Conservation (phyloP, 2,888 invertebrate genomes). For the Tuberolachnus salignus region DNA sequence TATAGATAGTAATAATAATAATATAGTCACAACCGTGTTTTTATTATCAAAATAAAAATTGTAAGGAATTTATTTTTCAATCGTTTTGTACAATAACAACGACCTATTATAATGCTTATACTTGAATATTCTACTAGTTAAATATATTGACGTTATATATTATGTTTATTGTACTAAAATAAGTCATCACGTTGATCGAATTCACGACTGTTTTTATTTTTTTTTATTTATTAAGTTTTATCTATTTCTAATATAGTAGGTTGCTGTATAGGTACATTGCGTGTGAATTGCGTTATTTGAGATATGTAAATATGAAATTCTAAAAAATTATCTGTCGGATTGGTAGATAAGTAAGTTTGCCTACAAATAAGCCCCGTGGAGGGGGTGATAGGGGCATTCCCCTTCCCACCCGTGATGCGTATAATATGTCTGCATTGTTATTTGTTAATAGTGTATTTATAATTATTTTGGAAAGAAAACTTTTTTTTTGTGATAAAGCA, state of each 20-base stretch:
- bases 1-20: background rate
- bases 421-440: no score
- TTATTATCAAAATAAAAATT: conserved; percentile 17
- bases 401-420: no score
- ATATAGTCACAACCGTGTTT: background rate
- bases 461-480: no score
- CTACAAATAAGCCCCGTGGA: background rate
- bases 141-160: background rate
- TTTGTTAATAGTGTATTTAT: no score
- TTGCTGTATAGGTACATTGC: no score
- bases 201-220: background rate
- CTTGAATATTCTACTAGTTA: background rate
- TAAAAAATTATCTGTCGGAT: no score
- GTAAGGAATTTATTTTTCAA: conserved; percentile 28
- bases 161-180: background rate
- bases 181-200: background rate
- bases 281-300: no score
- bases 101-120: background rate
- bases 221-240: background rate
- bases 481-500: no score
- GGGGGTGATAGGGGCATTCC: no score
- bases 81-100: background rate
- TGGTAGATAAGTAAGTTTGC: no score
- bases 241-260: background rate
- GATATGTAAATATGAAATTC: no score